phyloP scores from a whole-genome alignment of 2,113 vertebrate genomes.

The Onychostoma macrolepis region DNA sequence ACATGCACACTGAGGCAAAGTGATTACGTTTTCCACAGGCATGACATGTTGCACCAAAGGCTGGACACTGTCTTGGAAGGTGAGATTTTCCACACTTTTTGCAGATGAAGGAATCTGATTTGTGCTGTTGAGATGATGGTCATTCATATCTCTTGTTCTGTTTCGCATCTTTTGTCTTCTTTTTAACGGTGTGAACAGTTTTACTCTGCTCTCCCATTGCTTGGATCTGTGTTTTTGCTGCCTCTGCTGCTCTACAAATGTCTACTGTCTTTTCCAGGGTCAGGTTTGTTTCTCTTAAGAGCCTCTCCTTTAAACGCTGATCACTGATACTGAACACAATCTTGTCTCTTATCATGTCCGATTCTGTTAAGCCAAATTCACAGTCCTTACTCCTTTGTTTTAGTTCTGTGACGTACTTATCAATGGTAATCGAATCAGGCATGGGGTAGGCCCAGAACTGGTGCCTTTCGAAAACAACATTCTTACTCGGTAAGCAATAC shows the following conservation, averaged over 20 bases:
- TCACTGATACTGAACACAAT: slow-evolving; percentile 37
- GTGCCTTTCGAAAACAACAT: slow-evolving; percentile 35
- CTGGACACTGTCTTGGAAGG: slow-evolving; percentile 7
- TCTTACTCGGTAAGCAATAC: slow-evolving; percentile 30
- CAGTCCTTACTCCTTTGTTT: slow-evolving; percentile 35
- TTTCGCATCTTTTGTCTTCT: neutral
- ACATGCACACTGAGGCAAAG: slow-evolving; percentile 3
- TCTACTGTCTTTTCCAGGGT: slow-evolving; percentile 21
- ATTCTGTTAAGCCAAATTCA: slow-evolving; percentile 31
- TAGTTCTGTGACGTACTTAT: slow-evolving; percentile 43
- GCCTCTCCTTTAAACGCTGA: slow-evolving; percentile 24
- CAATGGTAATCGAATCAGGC: slow-evolving; percentile 17
- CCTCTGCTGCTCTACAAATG: slow-evolving; percentile 18
- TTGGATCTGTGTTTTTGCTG: slow-evolving; percentile 43
- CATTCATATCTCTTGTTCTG: neutral
- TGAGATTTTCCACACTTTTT: slow-evolving; percentile 37
- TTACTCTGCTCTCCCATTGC: slow-evolving; percentile 30
- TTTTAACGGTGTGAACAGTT: neutral
- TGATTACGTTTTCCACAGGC: slow-evolving; percentile 24
- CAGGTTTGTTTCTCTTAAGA: slow-evolving; percentile 19
- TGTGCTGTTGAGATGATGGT: neutral
- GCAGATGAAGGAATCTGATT: neutral
- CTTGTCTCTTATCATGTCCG: slow-evolving; percentile 48
- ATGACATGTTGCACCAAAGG: slow-evolving; percentile 25
- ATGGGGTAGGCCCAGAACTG: slow-evolving; percentile 40